Conservation (phyloP, 35 echinoderm and acorn worm species). For the Apostichopus californicus region DNA sequence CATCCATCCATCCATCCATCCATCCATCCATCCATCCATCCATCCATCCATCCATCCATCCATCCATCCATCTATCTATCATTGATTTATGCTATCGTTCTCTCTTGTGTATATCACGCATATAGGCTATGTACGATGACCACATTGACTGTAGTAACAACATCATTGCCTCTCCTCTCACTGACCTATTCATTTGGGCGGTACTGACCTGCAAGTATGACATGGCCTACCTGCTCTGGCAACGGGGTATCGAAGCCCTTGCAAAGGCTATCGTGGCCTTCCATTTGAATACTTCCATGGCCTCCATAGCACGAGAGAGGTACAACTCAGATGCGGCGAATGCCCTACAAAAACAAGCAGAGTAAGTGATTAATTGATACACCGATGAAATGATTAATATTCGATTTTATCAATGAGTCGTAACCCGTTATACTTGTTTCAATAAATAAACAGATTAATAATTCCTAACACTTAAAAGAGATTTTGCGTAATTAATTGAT, state of each 20-base stretch:
- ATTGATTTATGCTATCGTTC: no score
- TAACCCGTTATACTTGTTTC: no score
- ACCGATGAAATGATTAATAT: neutral
- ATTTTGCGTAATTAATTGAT: no score
- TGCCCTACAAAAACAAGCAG: slow-evolving; percentile 61
- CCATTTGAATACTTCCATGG: slow-evolving; percentile 60
- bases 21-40: no score
- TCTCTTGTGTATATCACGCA: no score
- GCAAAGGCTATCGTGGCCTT: slow-evolving; percentile 77
- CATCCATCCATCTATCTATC: no score
- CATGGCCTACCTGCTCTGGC: slow-evolving; percentile 91
- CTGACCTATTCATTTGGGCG: slow-evolving; percentile 87
- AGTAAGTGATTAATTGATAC: slow-evolving; percentile 42
- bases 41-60: no score
- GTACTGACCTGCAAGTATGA: slow-evolving; percentile 73
- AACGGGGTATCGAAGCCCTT: slow-evolving; percentile 66
- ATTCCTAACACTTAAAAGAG: no score
- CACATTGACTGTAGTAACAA: neutral
- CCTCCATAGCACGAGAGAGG: slow-evolving; percentile 48
- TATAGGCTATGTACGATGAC: neutral
- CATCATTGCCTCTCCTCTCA: slow-evolving; percentile 50
- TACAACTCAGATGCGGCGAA: slow-evolving; percentile 82
- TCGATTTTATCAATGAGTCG: no score
- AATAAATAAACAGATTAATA: no score
- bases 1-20: no score